phyloP scores from a whole-genome alignment of 2,113 vertebrate species.

The Microtus ochrogaster region DNA sequence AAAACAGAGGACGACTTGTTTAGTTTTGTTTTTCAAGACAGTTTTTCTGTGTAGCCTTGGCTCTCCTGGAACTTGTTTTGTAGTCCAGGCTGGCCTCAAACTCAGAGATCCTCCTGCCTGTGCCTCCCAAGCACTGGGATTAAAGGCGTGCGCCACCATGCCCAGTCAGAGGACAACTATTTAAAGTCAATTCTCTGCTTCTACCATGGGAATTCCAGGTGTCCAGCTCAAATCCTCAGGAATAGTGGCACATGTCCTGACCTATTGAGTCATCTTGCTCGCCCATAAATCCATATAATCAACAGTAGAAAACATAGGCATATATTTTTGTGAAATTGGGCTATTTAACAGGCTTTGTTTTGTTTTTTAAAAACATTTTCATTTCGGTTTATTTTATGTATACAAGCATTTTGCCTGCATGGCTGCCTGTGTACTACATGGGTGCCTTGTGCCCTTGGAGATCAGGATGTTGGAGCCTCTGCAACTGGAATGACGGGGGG shows the following conservation, averaged over 20 bases:
- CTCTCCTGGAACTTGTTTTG: too few relatives aligned
- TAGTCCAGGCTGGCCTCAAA: too few relatives aligned
- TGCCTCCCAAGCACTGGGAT: too few relatives aligned
- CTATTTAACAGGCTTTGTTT: neutral
- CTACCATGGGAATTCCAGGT: neutral
- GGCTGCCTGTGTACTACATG: neutral
- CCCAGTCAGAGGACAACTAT: neutral
- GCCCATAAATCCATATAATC: neutral
- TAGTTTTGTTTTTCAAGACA: too few relatives aligned
- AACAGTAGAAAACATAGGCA: neutral
- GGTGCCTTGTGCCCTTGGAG: neutral
- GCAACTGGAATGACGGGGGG: neutral
- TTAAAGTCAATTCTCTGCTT: neutral
- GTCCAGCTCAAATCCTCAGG: neutral
- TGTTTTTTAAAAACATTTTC: neutral
- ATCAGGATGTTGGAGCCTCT: neutral
- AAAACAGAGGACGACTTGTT: neutral
- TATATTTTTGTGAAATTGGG: neutral
- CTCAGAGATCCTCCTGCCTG: too few relatives aligned
- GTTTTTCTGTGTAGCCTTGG: too few relatives aligned
- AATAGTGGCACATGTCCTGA: neutral
- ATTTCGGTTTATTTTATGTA: neutral
- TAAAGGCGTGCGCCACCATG: too few relatives aligned
- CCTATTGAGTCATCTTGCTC: neutral
- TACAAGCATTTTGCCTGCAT: neutral